Percentiles rank a stretch among this genome's conserved stretches.
Evolutionary conservation across 2,797 vertebrate species (phyloP).

Genomic region (Poeciliopsis gracilis): DNA sequence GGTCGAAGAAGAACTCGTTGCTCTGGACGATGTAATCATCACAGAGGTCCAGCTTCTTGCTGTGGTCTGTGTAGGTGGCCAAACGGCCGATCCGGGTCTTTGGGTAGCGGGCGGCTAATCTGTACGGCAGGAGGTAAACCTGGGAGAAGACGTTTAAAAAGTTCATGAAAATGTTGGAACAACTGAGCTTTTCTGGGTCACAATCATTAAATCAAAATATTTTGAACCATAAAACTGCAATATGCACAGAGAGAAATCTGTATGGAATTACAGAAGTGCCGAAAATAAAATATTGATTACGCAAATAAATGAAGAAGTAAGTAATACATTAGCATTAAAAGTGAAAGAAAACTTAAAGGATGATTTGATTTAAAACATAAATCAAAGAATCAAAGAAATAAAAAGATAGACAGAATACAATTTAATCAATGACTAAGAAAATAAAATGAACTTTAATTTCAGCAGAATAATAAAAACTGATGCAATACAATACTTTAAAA

Average conservation of each 20-base stretch:
- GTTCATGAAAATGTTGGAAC: not conserved
- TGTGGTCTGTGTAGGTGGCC: conserved; percentile 84
- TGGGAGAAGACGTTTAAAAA: conserved; percentile 18
- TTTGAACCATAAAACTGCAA: not conserved
- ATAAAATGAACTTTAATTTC: not conserved
- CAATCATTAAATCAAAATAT: not conserved
- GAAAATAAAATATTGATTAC: not conserved
- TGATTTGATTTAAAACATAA: not conserved
- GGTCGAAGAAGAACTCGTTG: conserved; percentile 93
- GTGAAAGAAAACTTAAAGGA: not conserved
- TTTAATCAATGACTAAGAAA: not conserved
- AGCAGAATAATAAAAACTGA: not conserved
- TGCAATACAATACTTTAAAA: not conserved
- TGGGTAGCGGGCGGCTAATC: conserved; percentile 86
- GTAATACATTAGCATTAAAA: not conserved
- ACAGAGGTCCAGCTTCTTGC: conserved; percentile 87
- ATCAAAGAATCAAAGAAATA: not conserved
- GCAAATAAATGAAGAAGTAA: not conserved
- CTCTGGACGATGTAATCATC: conserved; percentile 87
- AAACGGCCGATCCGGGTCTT: conserved; percentile 91
- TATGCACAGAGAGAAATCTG: not conserved
- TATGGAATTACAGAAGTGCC: not conserved
- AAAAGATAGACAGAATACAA: not conserved
- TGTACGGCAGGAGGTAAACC: conserved; percentile 83
- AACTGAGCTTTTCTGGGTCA: not conserved